Evolutionary conservation across 2,888 invertebrate genomes (phyloP), one percentile per base, ranked within the genome.

Genomic region (Rhabditoides inermis): DNA sequence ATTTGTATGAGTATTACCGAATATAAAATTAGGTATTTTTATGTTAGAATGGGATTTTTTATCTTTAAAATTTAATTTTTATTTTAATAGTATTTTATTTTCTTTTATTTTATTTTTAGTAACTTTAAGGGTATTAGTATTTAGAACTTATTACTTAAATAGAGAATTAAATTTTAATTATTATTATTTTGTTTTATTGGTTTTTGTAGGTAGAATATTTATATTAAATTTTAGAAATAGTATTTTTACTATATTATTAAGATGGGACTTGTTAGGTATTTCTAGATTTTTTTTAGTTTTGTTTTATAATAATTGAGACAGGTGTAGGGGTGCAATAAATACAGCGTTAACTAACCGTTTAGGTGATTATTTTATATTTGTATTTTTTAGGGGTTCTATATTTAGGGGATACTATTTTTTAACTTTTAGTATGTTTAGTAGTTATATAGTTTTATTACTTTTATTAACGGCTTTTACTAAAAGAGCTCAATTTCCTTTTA

Each of bases 401-500:
- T 73, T 74, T 78, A 81, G 75, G 81, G 77, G 75, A 76, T 0
- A 18, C 65, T 23, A 79, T 82, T 73, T 74, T 78, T 80, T 75
- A 51, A 39, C 53, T 63, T 53, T 60, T 63, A 57, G 48, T 65
- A 52, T 63, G 59, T 55, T 62, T 64, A 64, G 46, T 49, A 49
- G 37, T 52, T 55, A 54, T 58, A 49, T 61, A 0, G 7, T 64
- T n/a, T 78, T 82, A 69, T 73, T 78, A 80, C 74, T 77, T 32
- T 50, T 79, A 37, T 47, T 82, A 22, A 84, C 84, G 0, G 81
- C 82, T 49, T 83, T 85, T 79, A 86, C 86, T 56, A 87, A 87
- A 78, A 86, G 86, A 65, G 86, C 86, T 74, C 86, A 87, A 78
- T 83, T 86, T 81, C 86, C 86, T 44, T 87, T 87, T 84, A 85